phyloP scores from a whole-genome alignment of 2,797 vertebrate genomes.

The Bucorvus abyssinicus region DNA sequence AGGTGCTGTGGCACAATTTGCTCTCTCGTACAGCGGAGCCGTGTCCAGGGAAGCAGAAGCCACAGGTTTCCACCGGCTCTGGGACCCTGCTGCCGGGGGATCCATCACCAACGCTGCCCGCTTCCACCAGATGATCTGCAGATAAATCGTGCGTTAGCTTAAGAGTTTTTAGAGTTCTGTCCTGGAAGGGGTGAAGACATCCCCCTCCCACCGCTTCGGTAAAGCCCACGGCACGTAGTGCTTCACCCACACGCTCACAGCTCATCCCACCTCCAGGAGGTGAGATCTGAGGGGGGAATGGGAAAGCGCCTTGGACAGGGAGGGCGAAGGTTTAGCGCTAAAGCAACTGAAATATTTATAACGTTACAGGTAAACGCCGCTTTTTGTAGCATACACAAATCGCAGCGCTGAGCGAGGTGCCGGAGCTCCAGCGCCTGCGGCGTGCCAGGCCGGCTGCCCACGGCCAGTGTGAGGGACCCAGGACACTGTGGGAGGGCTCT shows the following conservation, averaged over 20 bases:
- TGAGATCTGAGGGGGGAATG: not conserved
- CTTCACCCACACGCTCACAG: accelerated
- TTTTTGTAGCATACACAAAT: not conserved
- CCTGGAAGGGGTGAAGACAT: not conserved
- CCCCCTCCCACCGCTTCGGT: not conserved
- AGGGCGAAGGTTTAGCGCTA: not conserved
- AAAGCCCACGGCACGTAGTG: not conserved
- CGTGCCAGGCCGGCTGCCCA: not conserved
- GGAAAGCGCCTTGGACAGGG: not conserved
- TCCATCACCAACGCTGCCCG: not conserved
- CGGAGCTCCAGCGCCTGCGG: not conserved
- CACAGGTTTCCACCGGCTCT: constrained; percentile 73
- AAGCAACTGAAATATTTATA: not conserved
- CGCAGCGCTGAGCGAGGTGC: not conserved
- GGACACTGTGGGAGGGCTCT: not conserved
- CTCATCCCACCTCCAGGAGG: not conserved
- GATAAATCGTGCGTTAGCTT: not conserved
- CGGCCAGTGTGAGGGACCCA: accelerated
- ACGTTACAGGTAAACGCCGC: not conserved
- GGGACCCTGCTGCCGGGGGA: not conserved
- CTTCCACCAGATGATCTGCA: constrained; percentile 66
- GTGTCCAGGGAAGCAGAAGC: constrained; percentile 74
- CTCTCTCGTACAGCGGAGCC: constrained; percentile 64
- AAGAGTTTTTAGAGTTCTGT: not conserved
- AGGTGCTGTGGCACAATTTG: not conserved